Evolutionary conservation across 2,888 invertebrate genomes (phyloP), one percentile per base, ranked within the genome.

Genomic region (Rhynchonema sp.): DNA sequence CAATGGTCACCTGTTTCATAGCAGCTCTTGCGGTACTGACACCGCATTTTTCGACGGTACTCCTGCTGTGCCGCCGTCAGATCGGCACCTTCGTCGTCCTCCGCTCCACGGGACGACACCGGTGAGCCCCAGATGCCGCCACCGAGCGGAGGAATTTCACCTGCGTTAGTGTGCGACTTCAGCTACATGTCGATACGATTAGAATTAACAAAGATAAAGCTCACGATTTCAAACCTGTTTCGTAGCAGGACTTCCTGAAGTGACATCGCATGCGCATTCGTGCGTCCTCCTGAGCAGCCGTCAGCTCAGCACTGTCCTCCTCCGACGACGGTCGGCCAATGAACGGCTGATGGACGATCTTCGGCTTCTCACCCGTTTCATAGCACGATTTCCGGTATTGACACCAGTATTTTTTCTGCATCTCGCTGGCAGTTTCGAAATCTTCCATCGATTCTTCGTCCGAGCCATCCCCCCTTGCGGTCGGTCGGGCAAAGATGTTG

Each of bases 371-470:
- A 9, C 54, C 54, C 27, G 54, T 67, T 53, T 69, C 67, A 60
- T 71, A 71, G 61, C 70, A 70, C 17, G 64, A 64, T 57, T 67
- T 66, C 20, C 70, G 58, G 57, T 66, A 69, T 52, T 69, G 66
- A 62, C 68, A 68, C 38, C 62, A 60, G 57, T 69, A 64, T 46
- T 52, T 52, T 25, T 23, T 61, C 56, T 49, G 64, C 63, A 53
- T 13, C 53, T n/a, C n/a, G n/a, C n/a, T n/a, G 26, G 6, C 52
- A 17, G 17, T 17, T 30, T 66, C 62, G 38, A 62, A 62, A 46
- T 65, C 63, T 46, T 38, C 64, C n/a, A 66, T 65, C 49, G 62
- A 62, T 46, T 65, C 59, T 26, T 64, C 53, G 49, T 63, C 63
- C 60, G 61, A 62, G 59, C 63, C 1, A 62, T 60, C 6, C 62